These are phyloP conservation scores for Acrobasis suavella DNA, from an alignment of 2,888 invertebrate genomes.

Conservation along the genomic window DNA sequence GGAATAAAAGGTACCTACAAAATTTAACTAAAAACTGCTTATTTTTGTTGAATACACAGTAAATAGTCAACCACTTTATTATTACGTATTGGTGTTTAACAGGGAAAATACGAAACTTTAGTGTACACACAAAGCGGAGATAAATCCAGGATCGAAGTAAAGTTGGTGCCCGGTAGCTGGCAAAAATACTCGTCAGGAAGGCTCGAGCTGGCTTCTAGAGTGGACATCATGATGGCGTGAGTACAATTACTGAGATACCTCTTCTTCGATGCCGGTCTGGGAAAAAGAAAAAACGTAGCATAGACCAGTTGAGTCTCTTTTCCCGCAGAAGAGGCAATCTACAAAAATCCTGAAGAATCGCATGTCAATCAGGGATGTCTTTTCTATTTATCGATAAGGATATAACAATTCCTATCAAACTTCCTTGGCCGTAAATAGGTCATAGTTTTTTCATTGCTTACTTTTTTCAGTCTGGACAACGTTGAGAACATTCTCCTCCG, in stretches of 20 bases:
- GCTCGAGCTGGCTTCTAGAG: constrained; percentile 86
- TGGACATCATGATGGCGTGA: constrained; percentile 96
- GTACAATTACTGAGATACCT: constrained; percentile 32
- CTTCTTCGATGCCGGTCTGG: too few species aligned
- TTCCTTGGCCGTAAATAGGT: background rate
- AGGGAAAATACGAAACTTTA: constrained; percentile 69
- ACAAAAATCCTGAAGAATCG: too few species aligned
- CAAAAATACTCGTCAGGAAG: constrained; percentile 79
- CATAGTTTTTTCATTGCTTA: background rate
- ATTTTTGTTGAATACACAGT: too few species aligned
- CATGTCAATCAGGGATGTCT: too few species aligned
- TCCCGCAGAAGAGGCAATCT: too few species aligned
- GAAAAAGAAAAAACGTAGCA: too few species aligned
- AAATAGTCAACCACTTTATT: too few species aligned
- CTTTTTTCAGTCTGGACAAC: constrained; percentile 85
- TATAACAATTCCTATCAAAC: too few species aligned
- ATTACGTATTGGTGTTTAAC: constrained; percentile 15
- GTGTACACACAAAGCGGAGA: constrained; percentile 51
- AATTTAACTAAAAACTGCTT: too few species aligned
- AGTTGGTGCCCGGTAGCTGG: constrained; percentile 90
- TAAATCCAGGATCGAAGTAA: constrained; percentile 51
- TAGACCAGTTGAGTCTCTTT: too few species aligned
- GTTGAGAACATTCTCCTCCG: constrained; percentile 91
- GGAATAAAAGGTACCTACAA: too few species aligned
- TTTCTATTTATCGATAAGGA: too few species aligned